Conservation (phyloP, 2,113 vertebrate species). For the Chloropsis hardwickii region DNA sequence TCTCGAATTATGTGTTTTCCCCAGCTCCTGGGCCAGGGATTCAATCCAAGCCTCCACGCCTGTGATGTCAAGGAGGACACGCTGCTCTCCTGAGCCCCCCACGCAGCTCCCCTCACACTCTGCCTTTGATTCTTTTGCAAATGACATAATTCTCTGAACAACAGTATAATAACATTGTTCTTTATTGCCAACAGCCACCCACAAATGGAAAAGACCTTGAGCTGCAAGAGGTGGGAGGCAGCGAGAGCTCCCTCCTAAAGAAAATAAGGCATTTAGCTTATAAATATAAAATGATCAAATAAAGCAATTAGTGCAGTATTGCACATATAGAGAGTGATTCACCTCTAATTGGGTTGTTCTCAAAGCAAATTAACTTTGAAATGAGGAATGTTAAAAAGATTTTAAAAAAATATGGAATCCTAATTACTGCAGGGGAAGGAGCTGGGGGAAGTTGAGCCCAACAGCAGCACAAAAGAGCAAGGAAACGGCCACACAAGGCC, state of each 20-base stretch:
- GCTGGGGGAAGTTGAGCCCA: background rate
- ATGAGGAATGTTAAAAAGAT: conserved; percentile 27
- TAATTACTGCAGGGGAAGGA: background rate
- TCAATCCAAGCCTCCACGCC: accelerated
- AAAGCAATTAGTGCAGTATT: conserved; percentile 28
- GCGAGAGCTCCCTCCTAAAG: background rate
- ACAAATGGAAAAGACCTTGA: conserved; percentile 11
- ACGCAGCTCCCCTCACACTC: background rate
- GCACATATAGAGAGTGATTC: conserved; percentile 23
- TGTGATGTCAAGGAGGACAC: accelerated
- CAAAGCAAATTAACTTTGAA: conserved; percentile 44
- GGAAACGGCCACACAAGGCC: accelerated
- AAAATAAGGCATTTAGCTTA: conserved; percentile 36
- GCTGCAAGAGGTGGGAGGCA: background rate
- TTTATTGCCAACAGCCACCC: background rate
- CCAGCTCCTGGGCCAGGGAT: background rate
- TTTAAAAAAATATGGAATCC: background rate
- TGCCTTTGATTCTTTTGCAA: background rate
- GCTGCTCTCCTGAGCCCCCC: accelerated
- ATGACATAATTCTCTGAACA: background rate
- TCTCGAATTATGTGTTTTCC: background rate
- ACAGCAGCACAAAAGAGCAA: background rate
- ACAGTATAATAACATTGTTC: background rate
- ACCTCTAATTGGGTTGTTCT: conserved; percentile 38
- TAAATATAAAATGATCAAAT: conserved; percentile 42